A percentile compares a stretch with the other conserved stretches of the same genome.
Evolutionary conservation across 2,888 invertebrate species (phyloP).

Genomic region (Epistrophe eligans): DNA sequence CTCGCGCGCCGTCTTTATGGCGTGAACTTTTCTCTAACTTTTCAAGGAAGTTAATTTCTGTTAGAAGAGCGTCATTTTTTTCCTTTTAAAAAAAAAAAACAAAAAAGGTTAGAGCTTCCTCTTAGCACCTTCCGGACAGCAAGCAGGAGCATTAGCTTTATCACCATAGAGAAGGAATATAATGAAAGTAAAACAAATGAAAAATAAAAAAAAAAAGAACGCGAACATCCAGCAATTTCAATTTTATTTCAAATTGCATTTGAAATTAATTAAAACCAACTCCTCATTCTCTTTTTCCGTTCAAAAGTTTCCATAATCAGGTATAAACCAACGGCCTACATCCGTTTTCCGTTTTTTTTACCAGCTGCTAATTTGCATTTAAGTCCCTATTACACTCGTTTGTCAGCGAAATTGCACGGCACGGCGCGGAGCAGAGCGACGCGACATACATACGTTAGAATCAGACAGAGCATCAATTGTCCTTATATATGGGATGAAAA

Average conservation of each 20-base stretch:
- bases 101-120: conserved; percentile 14
- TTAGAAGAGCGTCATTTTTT: neutral
- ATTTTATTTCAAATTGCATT: conserved; percentile 67
- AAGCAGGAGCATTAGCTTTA: conserved; percentile 26
- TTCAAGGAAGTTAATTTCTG: conserved; percentile 46
- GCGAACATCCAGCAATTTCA: conserved; percentile 54
- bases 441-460: neutral
- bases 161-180: conserved; percentile 26
- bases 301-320: conserved; percentile 1
- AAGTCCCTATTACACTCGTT: conserved; percentile 55
- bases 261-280: conserved; percentile 67
- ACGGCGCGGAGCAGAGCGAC: neutral
- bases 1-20: conserved; percentile 27
- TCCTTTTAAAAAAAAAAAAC: neutral
- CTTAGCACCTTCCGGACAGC: conserved; percentile 46
- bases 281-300: neutral
- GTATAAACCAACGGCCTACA: conserved; percentile 19
- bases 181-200: conserved; percentile 57
- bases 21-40: conserved; percentile 42
- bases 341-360: conserved; percentile 11
- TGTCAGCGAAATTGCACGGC: neutral
- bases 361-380: conserved; percentile 64
- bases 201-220: conserved; percentile 4
- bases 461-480: conserved; percentile 13
- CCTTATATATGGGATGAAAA: neutral